These are phyloP conservation scores for Hippocampus barbouri DNA, from an alignment of 2,113 vertebrate species.

Conservation along the genomic window DNA sequence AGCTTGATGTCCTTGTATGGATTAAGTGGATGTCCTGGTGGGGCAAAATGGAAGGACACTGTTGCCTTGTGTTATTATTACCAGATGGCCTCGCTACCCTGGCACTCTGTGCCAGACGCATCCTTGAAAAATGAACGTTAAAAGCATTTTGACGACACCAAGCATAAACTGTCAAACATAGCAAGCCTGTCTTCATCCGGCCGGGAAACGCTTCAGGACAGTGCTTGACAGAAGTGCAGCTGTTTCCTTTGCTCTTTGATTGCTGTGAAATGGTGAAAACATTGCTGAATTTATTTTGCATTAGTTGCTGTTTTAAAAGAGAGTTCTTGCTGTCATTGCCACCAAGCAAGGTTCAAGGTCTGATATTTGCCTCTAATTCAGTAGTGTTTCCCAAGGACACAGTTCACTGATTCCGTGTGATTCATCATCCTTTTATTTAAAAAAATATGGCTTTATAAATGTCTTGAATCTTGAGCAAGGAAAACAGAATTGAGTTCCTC, in stretches of 20 bases:
- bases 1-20: conserved; percentile 41
- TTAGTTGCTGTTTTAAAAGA: conserved; percentile 8
- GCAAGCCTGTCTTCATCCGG: conserved; percentile 26
- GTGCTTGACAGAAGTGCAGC: conserved; percentile 55
- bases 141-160: conserved; percentile 29
- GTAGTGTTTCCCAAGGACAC: conserved; percentile 1
- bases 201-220: conserved; percentile 52
- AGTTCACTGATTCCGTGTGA: not conserved
- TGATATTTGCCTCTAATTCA: conserved; percentile 1
- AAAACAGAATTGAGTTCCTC: conserved; percentile 9
- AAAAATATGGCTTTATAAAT: conserved; percentile 39
- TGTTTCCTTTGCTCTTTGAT: conserved; percentile 64
- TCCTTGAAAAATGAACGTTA: conserved; percentile 54
- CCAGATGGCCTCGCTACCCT: conserved; percentile 61
- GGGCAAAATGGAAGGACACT: conserved; percentile 44
- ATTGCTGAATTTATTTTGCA: conserved; percentile 49
- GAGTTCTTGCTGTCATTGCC: conserved; percentile 1
- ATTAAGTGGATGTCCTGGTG: conserved; percentile 49
- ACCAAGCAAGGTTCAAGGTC: not conserved
- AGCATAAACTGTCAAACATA: conserved; percentile 39
- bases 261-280: conserved; percentile 39
- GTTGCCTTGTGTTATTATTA: conserved; percentile 47
- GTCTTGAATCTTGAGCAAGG: conserved; percentile 34
- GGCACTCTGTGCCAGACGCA: conserved; percentile 37
- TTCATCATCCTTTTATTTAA: conserved; percentile 24